Evolutionary conservation across 2,888 invertebrate species (phyloP), one percentile per base, ranked within the genome.

Genomic region (Orchesella flavescens): DNA sequence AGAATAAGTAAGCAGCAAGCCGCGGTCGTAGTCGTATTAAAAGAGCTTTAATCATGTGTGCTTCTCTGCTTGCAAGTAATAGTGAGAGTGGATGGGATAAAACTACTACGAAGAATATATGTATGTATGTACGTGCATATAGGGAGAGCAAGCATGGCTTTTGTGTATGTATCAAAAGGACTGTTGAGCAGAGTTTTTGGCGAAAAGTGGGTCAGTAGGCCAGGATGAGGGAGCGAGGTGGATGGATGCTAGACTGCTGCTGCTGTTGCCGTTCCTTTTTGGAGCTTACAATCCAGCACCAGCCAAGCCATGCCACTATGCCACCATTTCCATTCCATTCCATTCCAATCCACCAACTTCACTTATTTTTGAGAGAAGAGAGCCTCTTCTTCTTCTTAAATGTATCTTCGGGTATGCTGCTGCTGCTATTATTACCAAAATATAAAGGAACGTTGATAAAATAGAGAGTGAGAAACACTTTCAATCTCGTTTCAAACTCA

Each of bases 151-250:
- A 21, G 59, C 21, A 17, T 59, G 34, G 34, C 34, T 34, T 34
- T 34, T 34, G 19, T 59, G 17, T 17, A 59, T n/a, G 21, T 21
- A 59, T 21, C 19, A 69, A 69, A 69, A 69, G 69, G 69, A 59
- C 63, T 74, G 57, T 57, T 69, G 77, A 74, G 77, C 77, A 82
- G 85, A 85, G 84, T 86, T 84, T 86, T 87, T 85, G 85, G 75
- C 15, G 84, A 86, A 87, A 88, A 87, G 86, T 87, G 79, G 88
- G 87, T 88, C 86, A 88, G 87, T 87, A 86, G 87, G 87, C 77
- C 88, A 87, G 77, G 82, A 84, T 86, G 85, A 87, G 87, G 86
- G 86, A 83, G 84, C 83, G 85, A 86, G 85, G 78, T 83, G 83
- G 79, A 69, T 75, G 55, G 63, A 75, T 72, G 49, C 79, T 72